A percentile compares a stretch with the other conserved stretches of the same genome.
phyloP scores from a whole-genome alignment of 2,888 invertebrate species.

The Dione vanillae region DNA sequence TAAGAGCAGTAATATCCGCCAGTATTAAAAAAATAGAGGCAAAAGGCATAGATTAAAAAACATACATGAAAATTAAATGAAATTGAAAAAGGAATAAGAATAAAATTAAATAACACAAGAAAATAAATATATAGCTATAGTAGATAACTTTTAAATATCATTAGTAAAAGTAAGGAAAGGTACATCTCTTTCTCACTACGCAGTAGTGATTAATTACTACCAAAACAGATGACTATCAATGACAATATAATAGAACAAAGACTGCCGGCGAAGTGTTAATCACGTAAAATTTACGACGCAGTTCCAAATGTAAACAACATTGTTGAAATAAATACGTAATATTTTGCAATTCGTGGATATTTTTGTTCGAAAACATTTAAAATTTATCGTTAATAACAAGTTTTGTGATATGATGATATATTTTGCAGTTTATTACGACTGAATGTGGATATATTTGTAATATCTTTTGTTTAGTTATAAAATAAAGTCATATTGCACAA shows the following conservation, averaged over 20 bases:
- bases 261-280: background rate
- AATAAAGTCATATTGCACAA: too few species aligned
- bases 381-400: background rate
- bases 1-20: too few species aligned
- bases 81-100: too few species aligned
- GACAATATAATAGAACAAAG: conserved; percentile 7
- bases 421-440: background rate
- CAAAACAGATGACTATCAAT: background rate
- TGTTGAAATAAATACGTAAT: conserved; percentile 11
- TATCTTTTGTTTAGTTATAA: background rate
- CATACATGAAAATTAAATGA: too few species aligned
- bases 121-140: too few species aligned
- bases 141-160: too few species aligned
- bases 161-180: too few species aligned
- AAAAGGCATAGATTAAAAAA: too few species aligned
- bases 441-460: background rate
- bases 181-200: background rate
- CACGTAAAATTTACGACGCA: background rate
- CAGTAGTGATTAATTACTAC: conserved; percentile 1
- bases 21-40: too few species aligned
- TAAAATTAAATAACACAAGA: too few species aligned
- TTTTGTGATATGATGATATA: background rate
- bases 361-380: background rate
- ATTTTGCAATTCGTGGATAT: conserved; percentile 2
- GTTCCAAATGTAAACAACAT: conserved; percentile 15